Evolutionary conservation across 2,888 invertebrate genomes (phyloP), one percentile per base, ranked within the genome.

Genomic region (Blastobasis lacticolella): DNA sequence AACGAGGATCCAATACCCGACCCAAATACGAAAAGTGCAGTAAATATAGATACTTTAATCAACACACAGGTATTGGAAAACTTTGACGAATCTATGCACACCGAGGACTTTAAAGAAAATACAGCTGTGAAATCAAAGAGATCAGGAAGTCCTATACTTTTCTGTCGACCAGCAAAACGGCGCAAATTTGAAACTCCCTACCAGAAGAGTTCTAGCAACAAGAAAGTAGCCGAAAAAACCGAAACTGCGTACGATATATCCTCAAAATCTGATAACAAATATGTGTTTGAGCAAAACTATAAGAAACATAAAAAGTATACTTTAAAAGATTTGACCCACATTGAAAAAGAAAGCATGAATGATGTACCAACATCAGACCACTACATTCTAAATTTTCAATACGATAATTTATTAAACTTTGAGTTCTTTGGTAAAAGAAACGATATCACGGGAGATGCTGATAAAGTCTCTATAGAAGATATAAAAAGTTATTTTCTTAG

Each of bases 131-230:
- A 61, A 45, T 62, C 66, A 0, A 84, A 82, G 63, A 68, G 85
- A 61, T 73, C 84, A 0, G 75, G 73, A 0, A 85, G 87, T 48
- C 87, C 88, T 1, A 86, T 88, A 45, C 55, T 88, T 0, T 78
- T 75, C 0, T 87, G 83, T 60, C 79, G 83, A 0, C 79, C 64
- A 63, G 78, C 81, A 1, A 88, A 86, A 49, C 81, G 63, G 52
- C 62, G 69, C 10, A 81, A 61, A 62, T 84, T 85, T 45, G 72
- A 77, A 64, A 75, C 73, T 2, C 86, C 85, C 6, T 79, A 78
- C 52, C 57, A 56, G 45, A 43, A 72, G 58, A 57, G 54, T 52
- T 6, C 57, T 64, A n/a, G 53, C 43, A 51, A n/a, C 54, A 51
- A 52, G 52, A 4, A 37, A 10, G 41, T n/a, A 5, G 43, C 41